Percentiles rank a stretch among this genome's conserved stretches.
Evolutionary conservation across 2,797 vertebrate genomes (phyloP).

Genomic region (Dicrostonyx torquatus): DNA sequence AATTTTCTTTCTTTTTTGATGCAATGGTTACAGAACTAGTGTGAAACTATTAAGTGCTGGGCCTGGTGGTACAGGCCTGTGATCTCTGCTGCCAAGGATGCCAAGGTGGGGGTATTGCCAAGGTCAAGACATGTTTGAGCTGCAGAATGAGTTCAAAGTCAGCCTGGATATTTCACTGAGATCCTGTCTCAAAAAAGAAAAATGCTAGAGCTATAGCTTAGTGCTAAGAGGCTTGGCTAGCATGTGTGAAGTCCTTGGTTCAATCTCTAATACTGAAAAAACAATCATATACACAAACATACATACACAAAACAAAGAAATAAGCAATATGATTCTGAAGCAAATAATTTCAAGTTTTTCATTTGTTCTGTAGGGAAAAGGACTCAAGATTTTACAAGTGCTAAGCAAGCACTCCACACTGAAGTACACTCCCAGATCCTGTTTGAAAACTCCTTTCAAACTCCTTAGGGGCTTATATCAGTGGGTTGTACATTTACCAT

Average conservation of each 20-base stretch:
- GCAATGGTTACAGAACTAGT: not conserved
- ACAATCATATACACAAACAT: not conserved
- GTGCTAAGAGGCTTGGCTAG: not conserved
- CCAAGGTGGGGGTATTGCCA: not conserved
- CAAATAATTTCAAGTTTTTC: not conserved
- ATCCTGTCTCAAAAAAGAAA: not conserved
- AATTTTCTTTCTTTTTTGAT: not conserved
- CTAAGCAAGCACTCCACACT: not conserved
- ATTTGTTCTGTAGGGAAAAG: not conserved
- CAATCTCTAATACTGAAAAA: not conserved
- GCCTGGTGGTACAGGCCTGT: not conserved
- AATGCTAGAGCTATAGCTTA: not conserved
- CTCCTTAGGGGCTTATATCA: not conserved
- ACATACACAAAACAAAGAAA: not conserved
- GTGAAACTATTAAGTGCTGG: not conserved
- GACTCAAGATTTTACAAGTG: not conserved
- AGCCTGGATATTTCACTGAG: not conserved
- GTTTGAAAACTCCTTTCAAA: not conserved
- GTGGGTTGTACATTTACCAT: not conserved
- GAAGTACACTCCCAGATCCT: not conserved
- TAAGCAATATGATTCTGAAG: not conserved
- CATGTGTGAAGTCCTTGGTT: not conserved
- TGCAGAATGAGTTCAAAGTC: not conserved
- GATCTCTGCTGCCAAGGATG: not conserved
- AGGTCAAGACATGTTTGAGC: not conserved